phyloP scores from a whole-genome alignment of 2,888 invertebrate species.

The Megamerina dolium region DNA sequence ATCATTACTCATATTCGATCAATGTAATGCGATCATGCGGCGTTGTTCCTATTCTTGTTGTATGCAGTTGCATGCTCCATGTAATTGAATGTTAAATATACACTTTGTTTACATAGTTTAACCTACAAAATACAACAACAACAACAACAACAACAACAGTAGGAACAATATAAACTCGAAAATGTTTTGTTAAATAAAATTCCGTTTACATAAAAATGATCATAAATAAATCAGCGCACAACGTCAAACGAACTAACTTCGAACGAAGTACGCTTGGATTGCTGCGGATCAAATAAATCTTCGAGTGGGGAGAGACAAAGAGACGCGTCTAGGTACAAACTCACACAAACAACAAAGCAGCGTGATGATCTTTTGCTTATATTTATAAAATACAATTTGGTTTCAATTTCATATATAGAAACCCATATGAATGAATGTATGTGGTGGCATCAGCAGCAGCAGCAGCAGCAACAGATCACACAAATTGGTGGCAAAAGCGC shows the following conservation, averaged over 20 bases:
- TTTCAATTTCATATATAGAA: too few species aligned
- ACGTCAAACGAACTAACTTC: neutral
- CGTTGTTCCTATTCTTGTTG: neutral
- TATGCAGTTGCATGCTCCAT: neutral
- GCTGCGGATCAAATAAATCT: conserved; percentile 40
- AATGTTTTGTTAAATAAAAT: conserved; percentile 20
- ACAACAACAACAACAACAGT: too few species aligned
- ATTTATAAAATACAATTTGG: too few species aligned
- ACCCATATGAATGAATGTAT: too few species aligned
- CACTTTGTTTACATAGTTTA: conserved; percentile 20
- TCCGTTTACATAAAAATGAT: conserved; percentile 32
- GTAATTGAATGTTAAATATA: neutral
- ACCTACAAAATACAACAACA: conserved; percentile 6
- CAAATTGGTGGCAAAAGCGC: conserved; percentile 26
- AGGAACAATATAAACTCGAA: too few species aligned
- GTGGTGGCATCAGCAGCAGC: conserved; percentile 10
- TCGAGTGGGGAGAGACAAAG: conserved; percentile 34
- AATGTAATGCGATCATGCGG: neutral
- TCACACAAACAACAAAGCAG: neutral
- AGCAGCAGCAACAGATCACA: conserved; percentile 19
- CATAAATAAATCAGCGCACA: conserved; percentile 42
- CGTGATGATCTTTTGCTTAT: too few species aligned
- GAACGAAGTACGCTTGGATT: conserved; percentile 30
- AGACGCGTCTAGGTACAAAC: neutral
- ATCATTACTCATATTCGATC: conserved; percentile 30